A percentile compares a stretch with the other conserved stretches of the same genome.
Conservation (phyloP, 1,140 invertebrate genomes). For the Plectrocnemia conspersa region DNA sequence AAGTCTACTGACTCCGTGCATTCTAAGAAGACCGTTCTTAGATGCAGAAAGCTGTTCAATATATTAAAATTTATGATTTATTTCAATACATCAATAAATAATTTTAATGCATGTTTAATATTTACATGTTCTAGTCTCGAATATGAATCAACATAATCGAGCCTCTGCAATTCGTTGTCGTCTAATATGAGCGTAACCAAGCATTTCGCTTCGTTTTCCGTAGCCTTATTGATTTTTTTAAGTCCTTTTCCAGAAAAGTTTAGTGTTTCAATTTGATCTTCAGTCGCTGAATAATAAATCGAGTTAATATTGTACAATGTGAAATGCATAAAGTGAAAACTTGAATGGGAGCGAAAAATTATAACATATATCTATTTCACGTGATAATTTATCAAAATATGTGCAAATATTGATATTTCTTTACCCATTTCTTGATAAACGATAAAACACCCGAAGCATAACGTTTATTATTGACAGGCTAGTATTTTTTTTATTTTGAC, state of each 20-base stretch:
- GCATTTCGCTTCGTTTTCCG: constrained; percentile 57
- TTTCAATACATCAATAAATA: constrained; percentile 6
- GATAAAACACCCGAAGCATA: no score
- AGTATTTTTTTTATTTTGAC: no score
- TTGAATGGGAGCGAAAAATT: no score
- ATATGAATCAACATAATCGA: constrained; percentile 83
- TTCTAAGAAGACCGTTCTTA: constrained; percentile 77
- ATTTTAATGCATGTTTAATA: no score
- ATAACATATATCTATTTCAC: no score
- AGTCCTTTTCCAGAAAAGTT: constrained; percentile 65
- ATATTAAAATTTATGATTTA: constrained; percentile 2
- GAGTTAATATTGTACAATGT: no score
- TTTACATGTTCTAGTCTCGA: constrained; percentile 73
- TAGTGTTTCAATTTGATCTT: constrained; percentile 48
- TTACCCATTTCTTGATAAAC: no score
- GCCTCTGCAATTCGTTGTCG: constrained; percentile 79
- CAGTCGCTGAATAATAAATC: constrained; percentile 33
- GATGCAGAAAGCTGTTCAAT: constrained; percentile 68
- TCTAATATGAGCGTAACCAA: constrained; percentile 74
- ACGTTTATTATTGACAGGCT: no score
- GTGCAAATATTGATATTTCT: no score
- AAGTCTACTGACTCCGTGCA: constrained; percentile 79
- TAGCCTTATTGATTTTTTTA: constrained; percentile 68
- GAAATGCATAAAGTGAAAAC: no score
- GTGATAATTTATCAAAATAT: no score